phyloP scores from a whole-genome alignment of 2,113 vertebrate genomes.

The Phyllostomus discolor region DNA sequence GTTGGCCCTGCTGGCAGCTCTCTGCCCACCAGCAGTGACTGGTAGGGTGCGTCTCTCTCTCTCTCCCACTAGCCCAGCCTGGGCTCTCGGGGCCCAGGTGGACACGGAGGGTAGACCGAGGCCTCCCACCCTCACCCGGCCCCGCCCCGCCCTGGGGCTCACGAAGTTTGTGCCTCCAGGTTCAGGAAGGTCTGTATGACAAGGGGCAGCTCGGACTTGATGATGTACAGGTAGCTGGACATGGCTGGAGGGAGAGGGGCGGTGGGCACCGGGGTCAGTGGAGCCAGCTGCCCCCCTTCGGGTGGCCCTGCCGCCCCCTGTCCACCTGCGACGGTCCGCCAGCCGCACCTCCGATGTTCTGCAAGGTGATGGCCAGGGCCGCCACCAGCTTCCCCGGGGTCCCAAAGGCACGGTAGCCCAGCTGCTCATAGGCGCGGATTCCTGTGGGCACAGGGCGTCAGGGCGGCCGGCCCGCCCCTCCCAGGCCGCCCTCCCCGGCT shows the following conservation, averaged over 20 bases:
- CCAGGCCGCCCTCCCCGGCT: not conserved
- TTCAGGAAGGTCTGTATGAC: conserved; percentile 97
- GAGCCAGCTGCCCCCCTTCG: too few species aligned
- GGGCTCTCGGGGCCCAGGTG: not conserved
- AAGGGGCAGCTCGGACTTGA: conserved; percentile 96
- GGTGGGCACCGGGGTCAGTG: not conserved
- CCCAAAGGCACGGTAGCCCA: conserved; percentile 95
- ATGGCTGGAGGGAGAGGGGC: conserved; percentile 84
- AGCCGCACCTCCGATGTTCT: conserved; percentile 94
- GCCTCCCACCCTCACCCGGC: not conserved
- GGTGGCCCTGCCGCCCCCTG: fast-evolving
- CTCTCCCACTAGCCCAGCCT: not conserved
- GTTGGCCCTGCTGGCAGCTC: not conserved
- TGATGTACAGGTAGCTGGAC: conserved; percentile 99
- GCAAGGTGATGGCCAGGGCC: conserved; percentile 93
- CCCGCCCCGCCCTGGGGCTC: conserved; percentile 63
- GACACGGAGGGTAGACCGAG: not conserved
- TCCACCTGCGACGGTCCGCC: not conserved
- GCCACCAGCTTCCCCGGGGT: conserved; percentile 95
- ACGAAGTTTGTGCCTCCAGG: conserved; percentile 86
- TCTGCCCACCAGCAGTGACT: not conserved
- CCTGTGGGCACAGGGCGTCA: conserved; percentile 75
- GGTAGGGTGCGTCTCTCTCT: not conserved
- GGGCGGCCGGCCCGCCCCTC: not conserved
- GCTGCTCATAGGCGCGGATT: conserved; percentile 95